Percentiles rank a stretch among this genome's conserved stretches.
Conservation (phyloP, 2,113 vertebrate genomes). For the Piaya cayana region DNA sequence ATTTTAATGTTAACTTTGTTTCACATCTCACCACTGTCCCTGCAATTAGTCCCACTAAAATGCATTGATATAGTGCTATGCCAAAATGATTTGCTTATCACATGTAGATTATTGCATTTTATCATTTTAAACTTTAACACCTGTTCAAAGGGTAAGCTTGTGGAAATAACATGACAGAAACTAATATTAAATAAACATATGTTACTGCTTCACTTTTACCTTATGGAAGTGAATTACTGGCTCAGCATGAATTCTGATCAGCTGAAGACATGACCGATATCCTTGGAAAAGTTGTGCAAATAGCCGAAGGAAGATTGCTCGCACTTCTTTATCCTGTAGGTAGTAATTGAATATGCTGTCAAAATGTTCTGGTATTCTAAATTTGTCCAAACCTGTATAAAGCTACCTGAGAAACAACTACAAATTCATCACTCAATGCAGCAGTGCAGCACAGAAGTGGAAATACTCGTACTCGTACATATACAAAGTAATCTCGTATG, state of each 20-base stretch:
- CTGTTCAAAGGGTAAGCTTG: not conserved
- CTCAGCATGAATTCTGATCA: slow-evolving; percentile 96
- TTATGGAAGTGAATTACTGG: slow-evolving; percentile 99
- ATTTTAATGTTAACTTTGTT: not conserved
- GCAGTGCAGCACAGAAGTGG: not conserved
- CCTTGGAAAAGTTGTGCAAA: slow-evolving; percentile 99
- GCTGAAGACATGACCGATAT: slow-evolving; percentile 96
- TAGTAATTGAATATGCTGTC: not conserved
- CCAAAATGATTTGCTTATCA: not conserved
- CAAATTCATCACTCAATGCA: not conserved
- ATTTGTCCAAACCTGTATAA: not conserved
- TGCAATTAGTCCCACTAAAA: not conserved
- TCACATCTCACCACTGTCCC: not conserved
- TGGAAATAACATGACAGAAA: not conserved
- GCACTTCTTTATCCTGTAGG: slow-evolving; percentile 94
- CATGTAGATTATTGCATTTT: not conserved
- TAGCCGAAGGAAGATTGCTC: slow-evolving; percentile 94
- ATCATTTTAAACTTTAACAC: not conserved
- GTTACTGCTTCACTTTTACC: slow-evolving; percentile 73
- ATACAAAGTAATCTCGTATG: accelerated
- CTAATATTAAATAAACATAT: not conserved
- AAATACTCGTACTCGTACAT: not conserved
- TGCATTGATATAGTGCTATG: accelerated
- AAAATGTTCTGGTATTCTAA: not conserved
- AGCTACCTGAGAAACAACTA: not conserved